Conservation (phyloP, 2,113 vertebrate species). For the Oncorhynchus tshawytscha region DNA sequence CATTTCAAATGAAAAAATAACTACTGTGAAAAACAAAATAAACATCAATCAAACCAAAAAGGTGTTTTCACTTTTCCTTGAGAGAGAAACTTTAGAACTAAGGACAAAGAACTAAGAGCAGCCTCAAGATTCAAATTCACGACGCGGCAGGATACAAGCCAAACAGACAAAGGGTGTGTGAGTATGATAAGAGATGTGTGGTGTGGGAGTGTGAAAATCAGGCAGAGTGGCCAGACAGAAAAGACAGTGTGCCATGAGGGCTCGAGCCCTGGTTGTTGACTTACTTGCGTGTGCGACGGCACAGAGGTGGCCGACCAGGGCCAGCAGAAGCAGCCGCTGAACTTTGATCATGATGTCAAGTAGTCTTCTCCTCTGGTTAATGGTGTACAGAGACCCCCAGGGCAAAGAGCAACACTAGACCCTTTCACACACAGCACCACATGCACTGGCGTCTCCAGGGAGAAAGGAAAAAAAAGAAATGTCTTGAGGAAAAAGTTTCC, state of each 20-base stretch:
- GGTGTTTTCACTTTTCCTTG: too few relatives aligned
- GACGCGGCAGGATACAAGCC: constrained; percentile 31
- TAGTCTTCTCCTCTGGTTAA: constrained; percentile 35
- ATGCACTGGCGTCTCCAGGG: constrained; percentile 23
- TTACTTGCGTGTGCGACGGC: constrained; percentile 67
- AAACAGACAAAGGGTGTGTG: constrained; percentile 62
- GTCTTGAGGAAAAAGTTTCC: neutral
- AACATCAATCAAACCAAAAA: neutral
- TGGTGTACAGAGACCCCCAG: constrained; percentile 23
- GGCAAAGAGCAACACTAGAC: constrained; percentile 47
- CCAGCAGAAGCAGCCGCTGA: constrained; percentile 65
- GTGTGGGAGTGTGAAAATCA: neutral
- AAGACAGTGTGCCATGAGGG: constrained; percentile 56
- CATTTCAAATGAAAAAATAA: neutral
- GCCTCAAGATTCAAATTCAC: neutral
- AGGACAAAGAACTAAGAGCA: neutral
- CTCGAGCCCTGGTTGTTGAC: constrained; percentile 31
- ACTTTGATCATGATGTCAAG: constrained; percentile 55
- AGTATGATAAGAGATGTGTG: constrained; percentile 1
- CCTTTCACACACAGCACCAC: constrained; percentile 20
- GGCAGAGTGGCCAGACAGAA: neutral
- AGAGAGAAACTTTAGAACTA: neutral
- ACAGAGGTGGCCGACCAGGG: constrained; percentile 63
- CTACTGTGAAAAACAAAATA: neutral
- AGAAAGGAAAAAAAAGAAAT: neutral